phyloP scores from a whole-genome alignment of 2,113 vertebrate species.

The Chaenogobius annularis region DNA sequence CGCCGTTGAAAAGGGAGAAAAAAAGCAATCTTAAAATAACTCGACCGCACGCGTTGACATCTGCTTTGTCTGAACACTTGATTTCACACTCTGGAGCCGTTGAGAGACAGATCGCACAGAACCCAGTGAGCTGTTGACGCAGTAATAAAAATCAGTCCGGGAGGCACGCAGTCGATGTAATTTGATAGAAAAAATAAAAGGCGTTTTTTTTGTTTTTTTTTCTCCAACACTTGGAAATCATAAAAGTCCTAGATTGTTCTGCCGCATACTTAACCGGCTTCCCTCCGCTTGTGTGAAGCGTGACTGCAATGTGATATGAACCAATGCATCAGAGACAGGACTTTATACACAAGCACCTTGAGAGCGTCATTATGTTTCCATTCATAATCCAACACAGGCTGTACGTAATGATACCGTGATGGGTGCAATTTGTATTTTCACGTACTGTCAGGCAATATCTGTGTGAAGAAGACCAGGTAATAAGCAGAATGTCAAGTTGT shows the following conservation, averaged over 20 bases:
- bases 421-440: too few relatives aligned
- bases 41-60: slow-evolving; percentile 20
- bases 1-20: too few relatives aligned
- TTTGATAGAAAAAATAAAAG: slow-evolving; percentile 11
- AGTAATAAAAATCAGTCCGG: slow-evolving; percentile 33
- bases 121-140: slow-evolving; percentile 24
- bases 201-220: neutral
- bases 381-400: slow-evolving; percentile 31
- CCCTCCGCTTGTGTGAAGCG: neutral
- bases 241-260: neutral
- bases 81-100: slow-evolving; percentile 43
- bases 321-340: slow-evolving; percentile 4
- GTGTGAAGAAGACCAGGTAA: too few relatives aligned
- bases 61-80: slow-evolving; percentile 34
- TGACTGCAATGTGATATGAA: neutral
- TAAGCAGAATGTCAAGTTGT: too few relatives aligned
- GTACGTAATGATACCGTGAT: neutral
- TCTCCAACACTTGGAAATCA: neutral
- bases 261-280: slow-evolving; percentile 1
- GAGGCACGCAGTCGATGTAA: slow-evolving; percentile 17
- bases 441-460: too few relatives aligned
- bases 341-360: slow-evolving; percentile 15
- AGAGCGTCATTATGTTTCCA: slow-evolving; percentile 29
- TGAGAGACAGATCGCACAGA: slow-evolving; percentile 33
- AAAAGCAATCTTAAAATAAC: slow-evolving; percentile 10